Base-by-base conservation (phyloP, 2,113 vertebrate species). In the Neodontobutis hainanensis region DNA sequence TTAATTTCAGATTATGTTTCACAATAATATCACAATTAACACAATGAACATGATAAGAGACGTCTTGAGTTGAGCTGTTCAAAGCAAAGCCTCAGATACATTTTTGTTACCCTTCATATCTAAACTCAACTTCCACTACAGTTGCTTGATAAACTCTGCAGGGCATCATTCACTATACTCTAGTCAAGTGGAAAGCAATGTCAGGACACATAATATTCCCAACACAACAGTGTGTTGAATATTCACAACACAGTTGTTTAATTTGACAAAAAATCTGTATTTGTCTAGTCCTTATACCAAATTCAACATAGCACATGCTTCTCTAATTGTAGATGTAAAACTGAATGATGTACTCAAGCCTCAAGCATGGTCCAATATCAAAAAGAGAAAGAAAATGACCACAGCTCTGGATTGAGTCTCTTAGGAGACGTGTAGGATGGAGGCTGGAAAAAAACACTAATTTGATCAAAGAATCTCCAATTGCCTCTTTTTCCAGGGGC, bases 391-490 rank as follows among this genome's bases (percentile, higher is more conserved):
- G 36, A 76, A 72, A 48, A 15, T 61, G 38, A 70, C 55, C 61
- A 51, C 65, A 68, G 43, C 66, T 81, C 68, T 78, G 65, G 63
- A 71, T 69, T 8, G 53, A 50, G 45, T 83, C 79, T 86, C 80
- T 64, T 50, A 65, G 64, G 83, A 79, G 16, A 4, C 1, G 43
- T 5, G 84, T 86, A 57, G 81, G 85, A 48, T 76, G 75, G 38
- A 57, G 61, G 60, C 60, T 75, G 86, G 83, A 82, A 81, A 82
- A n/a, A 27, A 80, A 78, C 59, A 45, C 64, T 81, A 74, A 86
- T 84, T 73, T 78, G 57, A 78, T 67, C 73, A 66, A 73, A 52
- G 68, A 45, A 76, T 36, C 75, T 61, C 85, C 62, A 64, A 2
- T 75, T 76, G n/a, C 65, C 52, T 73, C 50, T 68, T 48, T 50